Base-by-base conservation (phyloP, 2,888 invertebrate genomes). In the Acleris literana region DNA sequence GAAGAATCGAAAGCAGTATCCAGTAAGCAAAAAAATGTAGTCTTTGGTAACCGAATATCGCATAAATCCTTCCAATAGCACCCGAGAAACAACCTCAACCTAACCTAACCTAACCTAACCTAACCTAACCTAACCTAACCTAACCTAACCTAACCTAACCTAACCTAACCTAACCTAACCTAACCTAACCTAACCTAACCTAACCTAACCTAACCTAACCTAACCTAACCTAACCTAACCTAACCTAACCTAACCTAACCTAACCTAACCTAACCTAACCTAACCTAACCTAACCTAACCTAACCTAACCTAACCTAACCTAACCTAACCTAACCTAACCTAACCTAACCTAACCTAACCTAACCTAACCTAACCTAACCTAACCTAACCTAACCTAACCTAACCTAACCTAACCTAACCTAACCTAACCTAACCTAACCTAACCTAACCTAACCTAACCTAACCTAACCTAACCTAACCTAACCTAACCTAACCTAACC, bases 241-340 rank as follows among this genome's bases (percentile, higher is more conserved):
- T 69, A 70, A 71, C 70, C 70, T 68, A 71, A 70, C 71, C 71
- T 69, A 68, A 71, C 68, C 71, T 68, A 70, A 70, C 71, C 70
- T 69, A 72, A 72, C 72, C 70, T 69, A 72, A 69, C 70, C 70
- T 68, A 69, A 70, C 72, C 72, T 69, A 72, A 72, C 72, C 70
- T 62, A 66, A 66, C 66, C 66, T 57, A 61, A 66, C 52, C 61
- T 53, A 69, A 68, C 67, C 66, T 64, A 70, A 67, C 71, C 69
- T 70, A 70, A 68, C 63, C 63, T 68, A 63, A 63, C 63, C 63
- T 59, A 63, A 68, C 58, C 63, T 63, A 58, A 58, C 64, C 58
- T 51, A 61, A 52, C 61, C 61, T 58, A 57, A 64, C 68, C 69
- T 69, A 70, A 69, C 69, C 69, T 70, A 71, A 71, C 70, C 71